phyloP scores from a whole-genome alignment of 2,888 invertebrate genomes.

The Timandra comae region DNA sequence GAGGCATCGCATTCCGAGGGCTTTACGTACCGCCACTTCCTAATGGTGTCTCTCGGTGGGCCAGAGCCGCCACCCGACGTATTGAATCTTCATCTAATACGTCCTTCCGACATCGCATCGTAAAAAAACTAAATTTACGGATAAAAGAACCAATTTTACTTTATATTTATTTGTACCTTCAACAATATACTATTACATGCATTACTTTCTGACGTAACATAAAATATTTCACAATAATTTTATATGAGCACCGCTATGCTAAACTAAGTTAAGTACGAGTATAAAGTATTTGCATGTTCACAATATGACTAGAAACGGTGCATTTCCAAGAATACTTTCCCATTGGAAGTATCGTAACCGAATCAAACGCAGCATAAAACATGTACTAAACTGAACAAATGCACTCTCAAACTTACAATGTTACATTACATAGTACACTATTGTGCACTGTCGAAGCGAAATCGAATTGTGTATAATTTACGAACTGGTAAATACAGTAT shows the following conservation, averaged over 20 bases:
- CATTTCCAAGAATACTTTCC: slow-evolving; percentile 2
- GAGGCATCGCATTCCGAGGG: slow-evolving; percentile 57
- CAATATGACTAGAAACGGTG: no score
- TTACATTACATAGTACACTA: slow-evolving; percentile 2
- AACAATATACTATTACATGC: no score
- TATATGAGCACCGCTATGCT: no score
- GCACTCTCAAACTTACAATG: slow-evolving; percentile 22
- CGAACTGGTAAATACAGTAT: slow-evolving; percentile 33
- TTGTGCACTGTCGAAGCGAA: slow-evolving; percentile 23
- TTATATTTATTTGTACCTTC: no score
- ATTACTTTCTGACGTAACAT: no score
- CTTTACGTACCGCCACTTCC: slow-evolving; percentile 65
- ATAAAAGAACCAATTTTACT: slow-evolving; percentile 23
- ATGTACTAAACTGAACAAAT: slow-evolving; percentile 18
- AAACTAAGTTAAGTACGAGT: no score
- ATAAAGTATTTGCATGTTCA: no score
- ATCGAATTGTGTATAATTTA: slow-evolving; percentile 37
- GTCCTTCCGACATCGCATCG: slow-evolving; percentile 42
- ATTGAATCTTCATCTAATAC: slow-evolving; percentile 69
- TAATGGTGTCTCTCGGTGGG: slow-evolving; percentile 56
- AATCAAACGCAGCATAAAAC: slow-evolving; percentile 18
- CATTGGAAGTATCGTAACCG: slow-evolving; percentile 7
- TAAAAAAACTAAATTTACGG: slow-evolving; percentile 46
- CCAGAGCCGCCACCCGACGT: slow-evolving; percentile 46
- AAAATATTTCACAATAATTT: no score